Evolutionary conservation across 2,888 invertebrate species (phyloP), one percentile per base, ranked within the genome.

Genomic region (Agrilus biguttatus): DNA sequence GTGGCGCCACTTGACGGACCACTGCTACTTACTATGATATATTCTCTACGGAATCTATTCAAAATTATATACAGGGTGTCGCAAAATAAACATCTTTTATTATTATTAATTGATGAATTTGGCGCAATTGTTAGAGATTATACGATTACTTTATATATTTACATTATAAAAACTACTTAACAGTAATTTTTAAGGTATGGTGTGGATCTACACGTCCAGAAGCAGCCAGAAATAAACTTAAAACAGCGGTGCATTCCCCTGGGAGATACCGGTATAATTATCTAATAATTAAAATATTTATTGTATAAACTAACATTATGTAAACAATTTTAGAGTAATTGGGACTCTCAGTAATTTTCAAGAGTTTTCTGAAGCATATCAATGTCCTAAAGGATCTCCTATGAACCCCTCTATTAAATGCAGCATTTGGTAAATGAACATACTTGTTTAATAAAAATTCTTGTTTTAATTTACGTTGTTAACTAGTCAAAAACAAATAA

Each of bases 231-330:
- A 86, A 83, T 58, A 83, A 85, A 58, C 62, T 88, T 19, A 84
- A 85, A 58, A 86, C 83, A 2, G 86, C 87, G 0, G 83, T 86
- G 1, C 89, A 89, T 56, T 82, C 87, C 8, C 88, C 88, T 0
- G 88, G 87, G 3, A 74, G 79, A 40, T 89, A 83, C 62, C 74
- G 86, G 54, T 54, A 45, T 41, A 23, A 28, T 39, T 28, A 17
- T 2, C 5, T 39, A 10, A 28, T 10, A 28, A 2, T 28, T 10
- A 28, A 28, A 8, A 28, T 36, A 33, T 8, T 33, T 8, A 10
- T 13, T 45, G 10, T 37, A 14, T 41, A 12, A 14, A 19, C 2
- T 23, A 6, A 23, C 7, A 2, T 17, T 17, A 5, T 6, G 5
- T 21, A 21, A 5, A 21, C 1, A 40, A 47, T 53, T 61, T 55